Conservation (phyloP, 2,113 vertebrate species). For the Psilopsiagon aurifrons region DNA sequence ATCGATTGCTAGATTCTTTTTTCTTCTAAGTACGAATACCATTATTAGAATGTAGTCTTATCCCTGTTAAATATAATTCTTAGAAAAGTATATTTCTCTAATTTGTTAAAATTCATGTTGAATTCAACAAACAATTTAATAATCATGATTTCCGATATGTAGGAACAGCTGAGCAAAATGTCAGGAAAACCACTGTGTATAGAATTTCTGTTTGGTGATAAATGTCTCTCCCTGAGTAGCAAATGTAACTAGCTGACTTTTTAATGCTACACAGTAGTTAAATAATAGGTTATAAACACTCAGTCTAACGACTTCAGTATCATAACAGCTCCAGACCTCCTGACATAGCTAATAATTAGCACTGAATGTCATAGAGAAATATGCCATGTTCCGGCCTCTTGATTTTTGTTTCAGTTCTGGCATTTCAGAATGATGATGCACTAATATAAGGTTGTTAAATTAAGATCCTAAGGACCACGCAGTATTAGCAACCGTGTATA, state of each 20-base stretch:
- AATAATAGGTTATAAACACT: conserved; percentile 64
- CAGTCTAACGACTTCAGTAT: conserved; percentile 61
- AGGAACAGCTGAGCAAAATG: conserved; percentile 5
- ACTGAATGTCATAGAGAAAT: conserved; percentile 71
- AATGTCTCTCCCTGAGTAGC: not conserved
- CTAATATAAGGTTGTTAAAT: conserved; percentile 59
- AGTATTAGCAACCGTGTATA: not conserved
- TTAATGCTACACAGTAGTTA: conserved; percentile 17
- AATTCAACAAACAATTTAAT: conserved; percentile 55
- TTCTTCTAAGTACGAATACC: not conserved
- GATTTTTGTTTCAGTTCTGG: conserved; percentile 60
- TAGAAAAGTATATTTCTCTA: not conserved
- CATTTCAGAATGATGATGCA: conserved; percentile 51
- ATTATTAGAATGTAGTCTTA: not conserved
- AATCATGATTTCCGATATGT: conserved; percentile 21
- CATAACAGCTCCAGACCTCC: conserved; percentile 56
- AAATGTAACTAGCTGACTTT: not conserved
- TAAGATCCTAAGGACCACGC: conserved; percentile 3
- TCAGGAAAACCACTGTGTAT: not conserved
- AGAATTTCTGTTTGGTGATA: conserved; percentile 46
- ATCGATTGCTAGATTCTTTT: not conserved
- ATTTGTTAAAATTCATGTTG: conserved; percentile 47
- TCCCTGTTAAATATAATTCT: not conserved
- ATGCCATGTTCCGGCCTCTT: conserved; percentile 36
- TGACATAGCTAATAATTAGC: conserved; percentile 68